Conservation (phyloP, 2,797 vertebrate genomes). For the Podarcis lilfordi region DNA sequence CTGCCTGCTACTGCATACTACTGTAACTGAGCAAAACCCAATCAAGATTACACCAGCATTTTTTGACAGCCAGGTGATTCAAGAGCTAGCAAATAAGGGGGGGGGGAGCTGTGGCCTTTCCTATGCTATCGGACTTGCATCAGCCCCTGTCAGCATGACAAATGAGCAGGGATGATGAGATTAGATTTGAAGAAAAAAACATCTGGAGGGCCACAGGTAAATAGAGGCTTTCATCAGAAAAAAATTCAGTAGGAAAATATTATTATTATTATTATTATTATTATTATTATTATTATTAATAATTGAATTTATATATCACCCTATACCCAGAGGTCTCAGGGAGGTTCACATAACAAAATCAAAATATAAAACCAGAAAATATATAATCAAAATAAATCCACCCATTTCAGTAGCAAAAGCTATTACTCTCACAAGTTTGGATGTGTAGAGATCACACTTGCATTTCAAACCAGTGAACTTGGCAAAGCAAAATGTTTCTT, state of each 20-base stretch:
- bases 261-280: too few species aligned
- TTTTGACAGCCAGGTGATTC: neutral
- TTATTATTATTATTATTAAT: too few species aligned
- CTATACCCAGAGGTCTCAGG: too few species aligned
- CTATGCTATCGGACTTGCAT: neutral
- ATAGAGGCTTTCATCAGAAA: conserved; percentile 16
- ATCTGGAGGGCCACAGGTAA: too few species aligned
- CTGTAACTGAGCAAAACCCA: neutral
- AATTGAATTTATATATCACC: too few species aligned
- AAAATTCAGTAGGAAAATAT: neutral
- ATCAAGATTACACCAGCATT: neutral
- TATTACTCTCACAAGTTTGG: neutral
- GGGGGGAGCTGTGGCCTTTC: neutral
- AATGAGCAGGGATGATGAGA: neutral
- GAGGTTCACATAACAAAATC: too few species aligned
- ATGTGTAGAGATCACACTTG: neutral
- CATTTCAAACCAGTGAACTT: neutral
- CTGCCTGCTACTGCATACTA: neutral
- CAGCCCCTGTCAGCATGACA: neutral
- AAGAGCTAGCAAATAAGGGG: neutral
- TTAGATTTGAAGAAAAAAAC: neutral
- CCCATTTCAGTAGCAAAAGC: neutral
- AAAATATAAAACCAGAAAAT: too few species aligned
- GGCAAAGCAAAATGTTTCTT: neutral
- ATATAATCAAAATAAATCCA: neutral